Evolutionary conservation across 2,888 invertebrate species (phyloP).

Genomic region (Plebejus melissa): DNA sequence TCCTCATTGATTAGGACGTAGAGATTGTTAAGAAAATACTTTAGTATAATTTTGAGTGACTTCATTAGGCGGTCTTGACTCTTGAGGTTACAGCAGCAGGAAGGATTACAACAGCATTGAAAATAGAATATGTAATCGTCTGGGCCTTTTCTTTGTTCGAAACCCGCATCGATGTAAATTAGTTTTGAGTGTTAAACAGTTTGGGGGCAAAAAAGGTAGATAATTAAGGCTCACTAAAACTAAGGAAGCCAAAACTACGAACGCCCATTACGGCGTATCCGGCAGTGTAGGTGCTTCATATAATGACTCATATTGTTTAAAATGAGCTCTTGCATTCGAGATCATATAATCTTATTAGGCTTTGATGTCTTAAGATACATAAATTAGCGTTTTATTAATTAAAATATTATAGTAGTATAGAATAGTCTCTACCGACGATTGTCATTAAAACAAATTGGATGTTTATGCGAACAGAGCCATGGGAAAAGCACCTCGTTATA

Average conservation of each 20-base stretch:
- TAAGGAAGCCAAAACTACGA: conserved; percentile 28
- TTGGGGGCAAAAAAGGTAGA: conserved; percentile 8
- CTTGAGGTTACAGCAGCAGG: background rate
- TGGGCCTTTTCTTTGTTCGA: conserved; percentile 13
- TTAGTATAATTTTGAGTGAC: background rate
- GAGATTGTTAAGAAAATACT: background rate
- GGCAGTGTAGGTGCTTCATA: conserved; percentile 26
- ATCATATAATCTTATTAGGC: conserved; percentile 9
- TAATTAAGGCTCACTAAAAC: conserved; percentile 23
- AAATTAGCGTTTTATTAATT: background rate
- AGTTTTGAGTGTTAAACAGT: conserved; percentile 21
- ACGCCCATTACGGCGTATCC: conserved; percentile 26
- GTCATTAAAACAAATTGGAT: background rate
- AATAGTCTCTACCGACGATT: background rate
- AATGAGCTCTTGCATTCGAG: background rate
- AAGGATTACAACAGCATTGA: conserved; percentile 16
- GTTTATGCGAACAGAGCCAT: background rate
- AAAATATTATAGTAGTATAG: too few relatives aligned
- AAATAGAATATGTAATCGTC: conserved; percentile 8
- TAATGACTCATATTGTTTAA: conserved; percentile 24
- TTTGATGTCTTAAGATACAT: background rate
- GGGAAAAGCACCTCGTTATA: background rate
- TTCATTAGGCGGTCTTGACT: background rate
- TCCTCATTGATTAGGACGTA: background rate
- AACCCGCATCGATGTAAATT: conserved; percentile 26